Percentiles rank a stretch among this genome's conserved stretches.
Evolutionary conservation across 92 coral and sea anemone species (phyloP).

Genomic region (Actinostola sp.): DNA sequence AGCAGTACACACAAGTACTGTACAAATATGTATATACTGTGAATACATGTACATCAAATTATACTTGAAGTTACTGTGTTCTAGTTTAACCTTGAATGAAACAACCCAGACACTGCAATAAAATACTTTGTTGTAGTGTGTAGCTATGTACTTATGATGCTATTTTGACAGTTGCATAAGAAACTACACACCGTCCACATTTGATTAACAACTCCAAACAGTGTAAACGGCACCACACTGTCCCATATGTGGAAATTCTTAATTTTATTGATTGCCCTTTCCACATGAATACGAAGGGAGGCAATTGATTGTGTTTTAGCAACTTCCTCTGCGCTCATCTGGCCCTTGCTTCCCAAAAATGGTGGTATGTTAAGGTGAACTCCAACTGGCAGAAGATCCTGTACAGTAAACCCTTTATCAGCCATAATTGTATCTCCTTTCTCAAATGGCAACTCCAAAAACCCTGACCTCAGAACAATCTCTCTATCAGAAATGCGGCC

Average conservation of each 20-base stretch:
- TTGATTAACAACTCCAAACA: slow-evolving; percentile 33
- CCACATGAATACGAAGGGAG: slow-evolving; percentile 41
- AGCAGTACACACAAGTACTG: too few species aligned
- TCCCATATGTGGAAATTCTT: slow-evolving; percentile 65
- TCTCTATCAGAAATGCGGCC: slow-evolving; percentile 64
- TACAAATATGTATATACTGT: too few species aligned
- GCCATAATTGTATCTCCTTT: slow-evolving; percentile 70
- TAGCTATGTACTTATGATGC: too few species aligned
- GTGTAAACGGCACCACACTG: slow-evolving; percentile 25
- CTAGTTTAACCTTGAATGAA: too few species aligned
- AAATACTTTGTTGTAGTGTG: too few species aligned
- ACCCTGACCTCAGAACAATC: slow-evolving; percentile 52
- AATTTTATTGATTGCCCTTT: slow-evolving; percentile 50
- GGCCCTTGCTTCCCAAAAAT: slow-evolving; percentile 50
- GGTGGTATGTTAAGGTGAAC: slow-evolving; percentile 67
- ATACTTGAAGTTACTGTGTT: too few species aligned
- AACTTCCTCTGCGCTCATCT: slow-evolving; percentile 67
- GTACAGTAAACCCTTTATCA: slow-evolving; percentile 66
- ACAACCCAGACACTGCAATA: too few species aligned
- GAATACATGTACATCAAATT: too few species aligned
- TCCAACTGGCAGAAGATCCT: slow-evolving; percentile 58
- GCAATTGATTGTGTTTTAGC: slow-evolving; percentile 68
- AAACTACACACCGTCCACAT: slow-evolving; percentile 53
- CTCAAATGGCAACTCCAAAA: slow-evolving; percentile 46
- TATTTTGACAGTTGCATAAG: slow-evolving; percentile 34